Evolutionary conservation across 2,888 invertebrate species (phyloP).

Genomic region (Ligdia adustata): DNA sequence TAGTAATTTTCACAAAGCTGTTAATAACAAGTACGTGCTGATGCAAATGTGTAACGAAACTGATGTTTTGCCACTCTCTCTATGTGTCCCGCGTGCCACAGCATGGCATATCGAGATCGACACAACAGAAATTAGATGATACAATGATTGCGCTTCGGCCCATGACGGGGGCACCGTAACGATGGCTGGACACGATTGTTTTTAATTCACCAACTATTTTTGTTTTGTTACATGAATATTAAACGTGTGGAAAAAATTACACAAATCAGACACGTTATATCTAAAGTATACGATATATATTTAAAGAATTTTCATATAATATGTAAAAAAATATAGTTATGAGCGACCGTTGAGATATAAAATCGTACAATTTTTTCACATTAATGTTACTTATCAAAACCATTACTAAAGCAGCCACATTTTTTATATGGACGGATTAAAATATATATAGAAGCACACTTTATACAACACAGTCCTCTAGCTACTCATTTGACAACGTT

Average conservation of each 20-base stretch:
- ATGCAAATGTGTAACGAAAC: conserved; percentile 41
- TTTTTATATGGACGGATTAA: too few species aligned
- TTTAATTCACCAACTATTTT: conserved; percentile 56
- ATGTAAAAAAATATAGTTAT: too few species aligned
- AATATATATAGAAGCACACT: conserved; percentile 1
- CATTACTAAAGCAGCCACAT: too few species aligned
- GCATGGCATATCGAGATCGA: conserved; percentile 44
- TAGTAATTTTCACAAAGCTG: not conserved
- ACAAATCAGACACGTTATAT: conserved; percentile 5
- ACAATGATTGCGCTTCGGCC: conserved; percentile 73
- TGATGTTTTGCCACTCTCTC: conserved; percentile 50
- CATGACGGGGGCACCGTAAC: conserved; percentile 72
- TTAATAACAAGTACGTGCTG: conserved; percentile 12
- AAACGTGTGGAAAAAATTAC: not conserved
- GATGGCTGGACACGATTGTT: conserved; percentile 63
- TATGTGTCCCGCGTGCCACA: conserved; percentile 35
- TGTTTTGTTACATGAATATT: conserved; percentile 25
- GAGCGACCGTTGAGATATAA: too few species aligned
- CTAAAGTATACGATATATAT: too few species aligned
- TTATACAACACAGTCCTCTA: too few species aligned
- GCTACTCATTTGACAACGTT: conserved; percentile 60
- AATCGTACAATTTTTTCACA: too few species aligned
- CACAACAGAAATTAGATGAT: conserved; percentile 65
- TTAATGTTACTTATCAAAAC: too few species aligned
- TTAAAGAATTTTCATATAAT: too few species aligned